A percentile compares a stretch with the other conserved stretches of the same genome.
Conservation (phyloP, 2,888 invertebrate genomes). For the Carpatolechia fugitivella region DNA sequence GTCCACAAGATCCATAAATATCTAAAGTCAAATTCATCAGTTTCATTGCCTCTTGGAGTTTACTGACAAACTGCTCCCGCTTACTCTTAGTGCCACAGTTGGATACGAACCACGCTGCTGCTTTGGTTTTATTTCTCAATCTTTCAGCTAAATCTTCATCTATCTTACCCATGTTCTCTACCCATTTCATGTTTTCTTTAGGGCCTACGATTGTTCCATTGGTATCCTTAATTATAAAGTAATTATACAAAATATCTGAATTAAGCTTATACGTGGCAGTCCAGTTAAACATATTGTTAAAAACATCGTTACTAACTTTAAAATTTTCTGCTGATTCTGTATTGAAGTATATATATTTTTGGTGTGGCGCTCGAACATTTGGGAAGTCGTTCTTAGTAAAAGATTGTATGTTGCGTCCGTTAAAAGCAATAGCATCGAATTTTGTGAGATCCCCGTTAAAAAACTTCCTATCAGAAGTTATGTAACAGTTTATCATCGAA, state of each 20-base stretch:
- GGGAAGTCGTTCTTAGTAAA: conserved; percentile 35
- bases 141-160: conserved; percentile 35
- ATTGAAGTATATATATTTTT: conserved; percentile 63
- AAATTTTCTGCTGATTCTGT: conserved; percentile 64
- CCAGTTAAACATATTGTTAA: conserved; percentile 67
- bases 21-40: conserved; percentile 57
- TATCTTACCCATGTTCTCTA: conserved; percentile 14
- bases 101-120: conserved; percentile 70
- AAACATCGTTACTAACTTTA: conserved; percentile 48
- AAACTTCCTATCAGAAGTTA: conserved; percentile 45
- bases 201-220: conserved; percentile 54
- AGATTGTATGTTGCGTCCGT: conserved; percentile 39
- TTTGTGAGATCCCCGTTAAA: conserved; percentile 44
- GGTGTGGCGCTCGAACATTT: conserved; percentile 39
- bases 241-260: conserved; percentile 60
- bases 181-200: conserved; percentile 39
- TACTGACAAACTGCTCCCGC: conserved; percentile 39
- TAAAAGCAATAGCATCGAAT: conserved; percentile 61
- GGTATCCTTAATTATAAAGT: conserved; percentile 48
- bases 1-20: conserved; percentile 77
- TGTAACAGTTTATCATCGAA: conserved; percentile 54
- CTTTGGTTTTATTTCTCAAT: conserved; percentile 52
- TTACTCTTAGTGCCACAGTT: conserved; percentile 51
- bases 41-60: conserved; percentile 41
- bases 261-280: conserved; percentile 64